Evolutionary conservation across 2,888 invertebrate species (phyloP), one percentile per base, ranked within the genome.

Genomic region (Napeogenes inachia): DNA sequence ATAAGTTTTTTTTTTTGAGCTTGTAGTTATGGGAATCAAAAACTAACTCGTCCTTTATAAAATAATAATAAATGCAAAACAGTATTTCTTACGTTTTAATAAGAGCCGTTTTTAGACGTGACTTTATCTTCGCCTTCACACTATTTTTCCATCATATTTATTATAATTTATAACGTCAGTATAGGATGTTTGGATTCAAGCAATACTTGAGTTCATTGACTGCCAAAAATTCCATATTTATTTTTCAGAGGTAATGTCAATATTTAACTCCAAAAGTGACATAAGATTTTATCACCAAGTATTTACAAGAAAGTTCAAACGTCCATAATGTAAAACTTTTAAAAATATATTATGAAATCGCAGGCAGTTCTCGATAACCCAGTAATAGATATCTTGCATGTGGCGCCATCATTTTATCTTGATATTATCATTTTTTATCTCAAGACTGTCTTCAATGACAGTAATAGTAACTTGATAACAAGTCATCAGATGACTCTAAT

Each of bases 361-460:
- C 42, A 12, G 10, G 12, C 3, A 38, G 38, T 38, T 38, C 21
- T 46, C 45, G 57, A 57, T 47, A 57, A 33, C 47, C n/a, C n/a
- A 21, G 21, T 50, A 30, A 30, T n/a, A 47, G 35, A 33, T 50
- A 5, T 47, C 12, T 47, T 50, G 30, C 56, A 38, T 42, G 13
- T 54, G 21, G 47, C 45, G 35, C 30, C 45, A 62, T 38, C 4
- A 47, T 42, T 47, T 59, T 46, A 63, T 60, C 60, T 60, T 47
- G 12, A 42, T 50, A 63, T 60, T 56, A 5, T 42, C 35, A 13
- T 13, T 57, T 32, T 60, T 54, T 57, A 54, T 13, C 57, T 33
- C 33, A 33, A 47, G 4, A 56, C 45, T 12, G 45, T 13, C 56
- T 61, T 62, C 47, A 47, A 54, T 55, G 13, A 55, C n/a, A 53